A percentile compares a stretch with the other conserved stretches of the same genome.
phyloP scores from a whole-genome alignment of 1,140 invertebrate species.

The Riptortus pedestris region DNA sequence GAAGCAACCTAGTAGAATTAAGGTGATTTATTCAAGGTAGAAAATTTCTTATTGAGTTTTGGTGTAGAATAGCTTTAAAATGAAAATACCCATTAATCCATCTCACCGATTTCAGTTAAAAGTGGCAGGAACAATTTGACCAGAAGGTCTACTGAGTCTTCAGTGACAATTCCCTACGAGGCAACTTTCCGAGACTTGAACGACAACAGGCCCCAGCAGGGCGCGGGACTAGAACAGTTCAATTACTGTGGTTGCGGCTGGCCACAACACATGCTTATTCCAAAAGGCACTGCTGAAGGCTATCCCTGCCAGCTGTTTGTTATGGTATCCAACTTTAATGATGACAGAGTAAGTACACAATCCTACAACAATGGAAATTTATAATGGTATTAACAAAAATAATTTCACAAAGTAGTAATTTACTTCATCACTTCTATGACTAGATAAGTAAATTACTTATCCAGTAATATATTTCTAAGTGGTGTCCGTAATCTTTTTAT shows the following conservation, averaged over 20 bases:
- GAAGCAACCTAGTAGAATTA: too few species aligned
- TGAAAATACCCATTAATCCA: too few species aligned
- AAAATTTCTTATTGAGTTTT: too few species aligned
- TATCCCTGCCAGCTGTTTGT: conserved; percentile 60
- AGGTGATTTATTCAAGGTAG: too few species aligned
- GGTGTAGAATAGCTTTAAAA: too few species aligned
- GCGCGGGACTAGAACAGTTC: conserved; percentile 33
- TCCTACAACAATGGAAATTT: too few species aligned
- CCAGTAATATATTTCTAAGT: too few species aligned
- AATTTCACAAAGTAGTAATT: too few species aligned
- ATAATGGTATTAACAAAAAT: too few species aligned
- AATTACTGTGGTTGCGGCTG: conserved; percentile 81
- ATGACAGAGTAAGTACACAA: conserved; percentile 54
- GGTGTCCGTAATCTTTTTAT: too few species aligned
- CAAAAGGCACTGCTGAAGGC: conserved; percentile 59
- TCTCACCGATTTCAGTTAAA: conserved; percentile 41
- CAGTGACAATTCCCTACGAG: conserved; percentile 53
- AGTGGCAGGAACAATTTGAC: conserved; percentile 45
- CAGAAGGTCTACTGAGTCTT: conserved; percentile 45
- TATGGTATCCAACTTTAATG: conserved; percentile 65
- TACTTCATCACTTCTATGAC: too few species aligned
- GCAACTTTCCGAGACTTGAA: conserved; percentile 49
- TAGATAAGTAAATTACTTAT: too few species aligned
- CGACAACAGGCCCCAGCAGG: conserved; percentile 35
- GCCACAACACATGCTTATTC: conserved; percentile 73